Base-by-base conservation (phyloP, 1,140 invertebrate species). In the Polypedilum pembai region DNA sequence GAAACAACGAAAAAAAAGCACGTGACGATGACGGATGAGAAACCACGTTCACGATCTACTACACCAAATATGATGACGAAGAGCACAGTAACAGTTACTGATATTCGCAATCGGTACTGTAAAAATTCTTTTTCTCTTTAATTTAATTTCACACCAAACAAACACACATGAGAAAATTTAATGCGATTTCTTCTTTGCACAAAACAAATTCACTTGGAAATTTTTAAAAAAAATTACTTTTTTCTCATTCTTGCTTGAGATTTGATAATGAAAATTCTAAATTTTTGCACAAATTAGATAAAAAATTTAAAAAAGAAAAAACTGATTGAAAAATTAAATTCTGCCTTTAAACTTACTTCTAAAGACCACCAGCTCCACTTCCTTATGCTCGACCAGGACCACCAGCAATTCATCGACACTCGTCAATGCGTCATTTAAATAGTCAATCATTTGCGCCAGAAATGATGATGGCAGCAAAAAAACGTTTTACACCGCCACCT, bases 51-150 rank as follows among this genome's bases (percentile, higher is more conserved):
- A 45, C 80, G 79, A 74, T 82, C 80, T 76, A 79, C 80, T 77
- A 82, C 80, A 75, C 65, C 65, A 7, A 69, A 69, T 18, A 69
- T 69, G 65, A 69, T 10, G 80, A 79, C 73, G 77, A 80, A 75
- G 80, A 79, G 77, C 78, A 82, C 80, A 75, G 78, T 81, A 74
- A 81, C 80, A 75, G 78, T 80, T 73, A 77, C 79, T 79, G 81
- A 82, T 79, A 80, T 79, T 21, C 78, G 80, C 76, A 80, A 82
- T 80, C 81, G 81, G 81, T 82, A 81, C 17, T 63, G 15, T 75
- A 40, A 33, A 45, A 24, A 33, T 40, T 5, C 24, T 33, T 74
- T 74, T 45, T 63, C 18, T 17, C 17, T n/a, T 10, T 40, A 33
- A 21, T 15, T 41, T 40, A 65, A 66, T 21, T 21, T 45, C 41